Evolutionary conservation across 2,797 vertebrate genomes (phyloP).

Genomic region (Pipistrellus kuhlii): DNA sequence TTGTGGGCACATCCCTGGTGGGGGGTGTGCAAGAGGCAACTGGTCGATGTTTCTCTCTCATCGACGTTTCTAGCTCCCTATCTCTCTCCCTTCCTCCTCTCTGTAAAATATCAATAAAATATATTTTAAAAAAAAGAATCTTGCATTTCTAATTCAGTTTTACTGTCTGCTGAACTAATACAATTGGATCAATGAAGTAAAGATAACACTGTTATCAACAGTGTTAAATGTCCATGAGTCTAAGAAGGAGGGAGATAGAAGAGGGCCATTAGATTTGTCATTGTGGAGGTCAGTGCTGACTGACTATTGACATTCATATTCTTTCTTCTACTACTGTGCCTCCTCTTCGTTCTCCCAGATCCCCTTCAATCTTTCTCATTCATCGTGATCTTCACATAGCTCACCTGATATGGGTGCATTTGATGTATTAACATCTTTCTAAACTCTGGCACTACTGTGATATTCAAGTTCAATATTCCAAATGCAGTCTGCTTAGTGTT

Average conservation of each 20-base stretch:
- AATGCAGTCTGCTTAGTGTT: constrained; percentile 4
- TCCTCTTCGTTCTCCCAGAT: neutral
- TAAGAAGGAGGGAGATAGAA: neutral
- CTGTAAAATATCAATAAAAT: too few relatives aligned
- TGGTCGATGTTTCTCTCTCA: too few relatives aligned
- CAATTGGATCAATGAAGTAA: constrained; percentile 9
- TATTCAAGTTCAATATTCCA: constrained; percentile 14
- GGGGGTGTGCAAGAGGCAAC: too few relatives aligned
- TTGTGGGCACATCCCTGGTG: too few relatives aligned
- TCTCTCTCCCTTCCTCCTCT: too few relatives aligned
- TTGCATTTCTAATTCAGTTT: neutral
- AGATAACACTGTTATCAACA: neutral
- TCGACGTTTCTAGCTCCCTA: too few relatives aligned
- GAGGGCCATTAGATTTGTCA: neutral
- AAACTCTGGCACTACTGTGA: constrained; percentile 14
- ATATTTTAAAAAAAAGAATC: neutral
- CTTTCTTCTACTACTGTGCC: neutral
- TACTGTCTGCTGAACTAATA: neutral
- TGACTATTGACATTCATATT: neutral
- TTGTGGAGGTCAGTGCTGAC: neutral
- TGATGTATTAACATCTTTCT: constrained; percentile 24
- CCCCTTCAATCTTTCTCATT: neutral
- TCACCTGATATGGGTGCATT: neutral
- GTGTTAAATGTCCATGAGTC: neutral
- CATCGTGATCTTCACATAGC: neutral